Base-by-base conservation (phyloP, 1,140 invertebrate species). In the Heliconius melpomene region DNA sequence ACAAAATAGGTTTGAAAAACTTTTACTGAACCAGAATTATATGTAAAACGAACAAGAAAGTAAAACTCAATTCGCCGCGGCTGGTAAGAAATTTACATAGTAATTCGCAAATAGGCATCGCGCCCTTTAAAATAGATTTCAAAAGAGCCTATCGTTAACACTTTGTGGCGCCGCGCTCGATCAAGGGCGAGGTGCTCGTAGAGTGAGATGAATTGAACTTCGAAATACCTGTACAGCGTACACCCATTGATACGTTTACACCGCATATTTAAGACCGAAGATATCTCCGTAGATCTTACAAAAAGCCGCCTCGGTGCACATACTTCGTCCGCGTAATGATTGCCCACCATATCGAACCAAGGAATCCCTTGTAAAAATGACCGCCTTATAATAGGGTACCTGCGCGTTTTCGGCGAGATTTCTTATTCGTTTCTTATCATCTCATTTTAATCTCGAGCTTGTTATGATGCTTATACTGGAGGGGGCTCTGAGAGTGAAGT, bases 301-400 rank as follows among this genome's bases (percentile, higher is more conserved):
- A 89, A 89, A 90, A 88, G 81, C 82, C 84, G 80, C 81, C 83
- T 82, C 86, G 85, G 70, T 86, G 88, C 85, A 87, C 84, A 84
- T 82, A 83, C 84, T 82, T 75, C 84, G 85, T 71, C 84, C 72
- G 80, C 75, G 87, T 93, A 93, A 93, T 93, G 89, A 93, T 93
- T 93, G 90, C 88, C 83, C 84, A 80, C 87, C 92, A 90, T 93
- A 93, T 93, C 92, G 87, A 89, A 88, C 82, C 74, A 74, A 86
- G 80, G 90, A 92, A 92, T 93, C 90, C 90, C 92, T 93, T 93
- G 86, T 87, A 92, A 92, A 84, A 91, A 93, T 93, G 90, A 93
- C 93, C 90, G 89, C 85, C 81, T 88, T 84, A 88, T 93, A 92
- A 91, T 91, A 90, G 87, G 87, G 87, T 89, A 86, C 84, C 83